Percentiles rank a stretch among this genome's conserved stretches.
phyloP scores from a whole-genome alignment of 2,888 invertebrate species.

The Lycocerus yunnanus region DNA sequence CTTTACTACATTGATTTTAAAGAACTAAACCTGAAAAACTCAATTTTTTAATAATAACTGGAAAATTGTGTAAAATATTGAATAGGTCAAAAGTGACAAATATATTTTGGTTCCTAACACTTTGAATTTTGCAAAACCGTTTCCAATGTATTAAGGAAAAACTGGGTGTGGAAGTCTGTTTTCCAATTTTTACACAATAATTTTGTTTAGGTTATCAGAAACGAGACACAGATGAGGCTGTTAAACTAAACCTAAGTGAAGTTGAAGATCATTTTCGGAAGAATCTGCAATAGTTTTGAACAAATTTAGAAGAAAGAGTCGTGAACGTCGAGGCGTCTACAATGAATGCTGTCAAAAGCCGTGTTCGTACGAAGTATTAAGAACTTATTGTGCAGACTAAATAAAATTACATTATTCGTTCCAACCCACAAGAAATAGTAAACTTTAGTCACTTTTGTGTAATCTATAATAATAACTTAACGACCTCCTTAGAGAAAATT shows the following conservation, averaged over 20 bases:
- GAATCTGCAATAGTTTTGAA: slow-evolving; percentile 38
- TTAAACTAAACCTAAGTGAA: background rate
- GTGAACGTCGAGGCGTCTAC: slow-evolving; percentile 45
- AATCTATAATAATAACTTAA: background rate
- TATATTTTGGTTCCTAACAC: too few species aligned
- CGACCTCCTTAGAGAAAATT: background rate
- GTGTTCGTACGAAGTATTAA: slow-evolving; percentile 46
- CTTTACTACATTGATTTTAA: too few species aligned
- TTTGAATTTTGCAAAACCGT: too few species aligned
- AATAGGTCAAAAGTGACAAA: too few species aligned
- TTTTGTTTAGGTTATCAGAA: slow-evolving; percentile 10
- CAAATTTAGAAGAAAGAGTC: slow-evolving; percentile 33
- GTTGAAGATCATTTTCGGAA: background rate
- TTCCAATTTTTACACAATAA: slow-evolving; percentile 22
- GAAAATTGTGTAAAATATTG: too few species aligned
- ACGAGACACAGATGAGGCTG: background rate
- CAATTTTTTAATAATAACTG: too few species aligned
- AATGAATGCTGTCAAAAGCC: slow-evolving; percentile 51
- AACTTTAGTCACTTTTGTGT: background rate
- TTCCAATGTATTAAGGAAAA: too few species aligned
- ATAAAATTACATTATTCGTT: background rate
- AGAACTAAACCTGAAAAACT: too few species aligned
- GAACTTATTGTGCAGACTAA: slow-evolving; percentile 42
- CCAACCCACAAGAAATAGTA: background rate
- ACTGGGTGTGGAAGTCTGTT: too few species aligned